These are phyloP conservation scores for Drosophila kepulauana DNA, from an alignment of 1,140 invertebrate genomes.

Conservation along the genomic window DNA sequence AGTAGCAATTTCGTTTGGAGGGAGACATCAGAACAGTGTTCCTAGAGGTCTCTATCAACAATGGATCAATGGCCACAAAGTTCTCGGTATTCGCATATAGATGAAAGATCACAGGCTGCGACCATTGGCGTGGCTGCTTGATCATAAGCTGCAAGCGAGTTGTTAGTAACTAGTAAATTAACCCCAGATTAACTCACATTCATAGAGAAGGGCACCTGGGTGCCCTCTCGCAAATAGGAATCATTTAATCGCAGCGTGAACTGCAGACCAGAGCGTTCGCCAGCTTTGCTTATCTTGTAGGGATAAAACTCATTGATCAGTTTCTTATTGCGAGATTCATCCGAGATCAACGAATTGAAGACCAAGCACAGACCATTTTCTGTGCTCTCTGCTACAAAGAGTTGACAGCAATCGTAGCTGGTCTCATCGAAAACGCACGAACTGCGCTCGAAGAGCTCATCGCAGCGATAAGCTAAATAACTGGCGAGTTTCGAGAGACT, in stretches of 20 bases:
- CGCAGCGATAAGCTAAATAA: constrained; percentile 70
- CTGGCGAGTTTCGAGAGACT: constrained; percentile 34
- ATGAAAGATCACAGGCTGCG: constrained; percentile 38
- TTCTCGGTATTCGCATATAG: constrained; percentile 65
- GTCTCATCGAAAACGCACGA: constrained; percentile 73
- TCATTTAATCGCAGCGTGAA: constrained; percentile 53
- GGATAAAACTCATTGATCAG: constrained; percentile 67
- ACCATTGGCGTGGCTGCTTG: constrained; percentile 67
- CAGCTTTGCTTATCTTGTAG: constrained; percentile 55
- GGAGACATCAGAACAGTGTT: constrained; percentile 54
- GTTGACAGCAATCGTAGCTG: constrained; percentile 62
- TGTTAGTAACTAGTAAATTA: not conserved
- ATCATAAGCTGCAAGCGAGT: constrained; percentile 56
- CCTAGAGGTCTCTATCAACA: constrained; percentile 47
- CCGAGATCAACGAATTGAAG: constrained; percentile 73
- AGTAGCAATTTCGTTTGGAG: constrained; percentile 55
- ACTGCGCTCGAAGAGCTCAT: constrained; percentile 60
- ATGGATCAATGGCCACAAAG: constrained; percentile 60
- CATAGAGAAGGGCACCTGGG: constrained; percentile 43
- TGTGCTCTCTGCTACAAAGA: constrained; percentile 65
- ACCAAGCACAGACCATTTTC: constrained; percentile 70
- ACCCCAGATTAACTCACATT: constrained; percentile 39
- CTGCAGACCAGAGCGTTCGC: constrained; percentile 63
- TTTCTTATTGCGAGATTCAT: constrained; percentile 64
- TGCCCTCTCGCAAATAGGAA: constrained; percentile 27